Conservation (phyloP, 2,797 vertebrate species). For the Netta rufina region DNA sequence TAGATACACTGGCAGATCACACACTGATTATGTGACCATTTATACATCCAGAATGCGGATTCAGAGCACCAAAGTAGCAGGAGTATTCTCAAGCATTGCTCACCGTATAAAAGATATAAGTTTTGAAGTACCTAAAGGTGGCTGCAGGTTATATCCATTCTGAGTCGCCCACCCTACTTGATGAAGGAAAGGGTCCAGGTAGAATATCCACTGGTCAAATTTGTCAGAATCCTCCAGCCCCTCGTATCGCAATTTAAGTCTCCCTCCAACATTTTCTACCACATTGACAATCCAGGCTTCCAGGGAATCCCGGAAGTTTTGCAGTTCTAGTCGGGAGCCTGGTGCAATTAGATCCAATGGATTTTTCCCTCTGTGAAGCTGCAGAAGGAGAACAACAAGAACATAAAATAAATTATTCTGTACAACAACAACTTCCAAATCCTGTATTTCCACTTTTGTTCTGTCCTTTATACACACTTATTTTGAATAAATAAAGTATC, state of each 20-base stretch:
- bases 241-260: slow-evolving; percentile 87
- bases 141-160: slow-evolving; percentile 85
- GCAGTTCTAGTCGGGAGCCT: slow-evolving; percentile 89
- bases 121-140: slow-evolving; percentile 85
- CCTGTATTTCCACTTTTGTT: background rate
- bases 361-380: slow-evolving; percentile 93
- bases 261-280: slow-evolving; percentile 91
- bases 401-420: background rate
- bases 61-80: background rate
- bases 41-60: background rate
- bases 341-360: slow-evolving; percentile 91
- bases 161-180: slow-evolving; percentile 92
- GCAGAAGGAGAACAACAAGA: background rate
- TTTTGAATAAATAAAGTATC: background rate
- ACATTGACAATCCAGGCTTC: slow-evolving; percentile 90
- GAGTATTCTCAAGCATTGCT: background rate
- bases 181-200: slow-evolving; percentile 93
- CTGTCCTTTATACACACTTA: background rate
- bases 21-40: background rate
- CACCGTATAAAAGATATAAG: background rate
- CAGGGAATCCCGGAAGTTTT: slow-evolving; percentile 81
- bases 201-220: slow-evolving; percentile 89
- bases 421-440: background rate
- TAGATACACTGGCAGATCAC: background rate
- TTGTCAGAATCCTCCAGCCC: slow-evolving; percentile 86